These are phyloP conservation scores for Dendroctonus valens DNA, from an alignment of 1,140 invertebrate species.

Conservation along the genomic window DNA sequence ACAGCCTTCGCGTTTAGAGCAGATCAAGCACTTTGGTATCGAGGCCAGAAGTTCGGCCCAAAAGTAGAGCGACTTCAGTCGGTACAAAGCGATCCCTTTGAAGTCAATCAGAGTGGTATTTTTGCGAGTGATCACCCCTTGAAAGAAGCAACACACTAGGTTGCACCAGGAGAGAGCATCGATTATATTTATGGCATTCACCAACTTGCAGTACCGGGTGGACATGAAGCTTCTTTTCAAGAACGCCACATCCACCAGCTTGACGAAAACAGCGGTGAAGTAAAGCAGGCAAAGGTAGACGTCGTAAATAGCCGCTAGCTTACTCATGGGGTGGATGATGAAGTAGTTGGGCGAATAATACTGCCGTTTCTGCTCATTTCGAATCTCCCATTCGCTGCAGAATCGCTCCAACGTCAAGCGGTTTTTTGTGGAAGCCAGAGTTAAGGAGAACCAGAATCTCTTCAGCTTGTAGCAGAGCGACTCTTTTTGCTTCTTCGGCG, in stretches of 20 bases:
- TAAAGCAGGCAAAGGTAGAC: neutral
- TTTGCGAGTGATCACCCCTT: neutral
- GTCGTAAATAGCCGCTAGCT: neutral
- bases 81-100: no score
- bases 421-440: neutral
- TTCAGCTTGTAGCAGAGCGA: no score
- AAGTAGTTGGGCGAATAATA: conserved; percentile 3
- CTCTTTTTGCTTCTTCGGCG: no score
- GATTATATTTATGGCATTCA: neutral
- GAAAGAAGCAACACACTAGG: neutral
- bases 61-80: no score
- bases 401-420: neutral
- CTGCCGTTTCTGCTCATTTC: conserved; percentile 1
- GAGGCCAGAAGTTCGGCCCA: no score
- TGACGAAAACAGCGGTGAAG: neutral
- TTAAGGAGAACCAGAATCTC: neutral
- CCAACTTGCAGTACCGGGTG: neutral
- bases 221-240: neutral
- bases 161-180: conserved; percentile 4
- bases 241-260: neutral
- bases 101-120: no score
- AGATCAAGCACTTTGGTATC: no score
- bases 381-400: neutral
- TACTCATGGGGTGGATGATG: conserved; percentile 9
- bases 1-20: no score